These are phyloP conservation scores for Erythrocercus mccallii DNA, from an alignment of 2,113 vertebrate species.

Conservation along the genomic window DNA sequence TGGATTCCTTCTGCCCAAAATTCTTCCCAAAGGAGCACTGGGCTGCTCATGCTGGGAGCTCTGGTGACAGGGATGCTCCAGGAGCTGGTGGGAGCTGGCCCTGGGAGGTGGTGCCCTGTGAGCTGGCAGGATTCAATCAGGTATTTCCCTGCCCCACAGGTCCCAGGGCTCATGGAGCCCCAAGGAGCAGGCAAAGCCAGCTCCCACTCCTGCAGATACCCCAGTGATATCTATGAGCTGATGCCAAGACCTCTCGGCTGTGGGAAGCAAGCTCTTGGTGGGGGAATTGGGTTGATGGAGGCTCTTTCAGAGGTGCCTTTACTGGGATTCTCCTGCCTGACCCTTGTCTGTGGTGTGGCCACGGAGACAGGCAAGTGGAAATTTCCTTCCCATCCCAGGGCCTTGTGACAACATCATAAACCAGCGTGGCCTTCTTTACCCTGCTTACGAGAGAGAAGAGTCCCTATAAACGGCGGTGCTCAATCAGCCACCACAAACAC, in stretches of 20 bases:
- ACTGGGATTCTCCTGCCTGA: not conserved
- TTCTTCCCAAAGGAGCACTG: accelerated
- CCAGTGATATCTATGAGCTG: accelerated
- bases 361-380: slow-evolving; percentile 46
- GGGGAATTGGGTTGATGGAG: not conserved
- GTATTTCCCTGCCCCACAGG: not conserved
- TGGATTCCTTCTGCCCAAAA: not conserved
- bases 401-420: slow-evolving; percentile 65
- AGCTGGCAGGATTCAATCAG: accelerated
- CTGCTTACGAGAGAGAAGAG: not conserved
- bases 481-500: not conserved
- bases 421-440: not conserved
- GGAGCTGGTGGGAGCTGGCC: not conserved
- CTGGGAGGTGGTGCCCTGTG: accelerated
- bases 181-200: not conserved
- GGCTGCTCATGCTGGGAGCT: accelerated
- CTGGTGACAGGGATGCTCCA: accelerated
- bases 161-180: not conserved
- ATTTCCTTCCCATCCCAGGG: slow-evolving; percentile 53
- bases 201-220: not conserved
- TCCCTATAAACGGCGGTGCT: not conserved
- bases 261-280: accelerated
- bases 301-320: not conserved
- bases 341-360: not conserved
- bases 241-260: not conserved